Evolutionary conservation across 2,888 invertebrate species (phyloP), one percentile per base, ranked within the genome.

Genomic region (Cheilosia variabilis): DNA sequence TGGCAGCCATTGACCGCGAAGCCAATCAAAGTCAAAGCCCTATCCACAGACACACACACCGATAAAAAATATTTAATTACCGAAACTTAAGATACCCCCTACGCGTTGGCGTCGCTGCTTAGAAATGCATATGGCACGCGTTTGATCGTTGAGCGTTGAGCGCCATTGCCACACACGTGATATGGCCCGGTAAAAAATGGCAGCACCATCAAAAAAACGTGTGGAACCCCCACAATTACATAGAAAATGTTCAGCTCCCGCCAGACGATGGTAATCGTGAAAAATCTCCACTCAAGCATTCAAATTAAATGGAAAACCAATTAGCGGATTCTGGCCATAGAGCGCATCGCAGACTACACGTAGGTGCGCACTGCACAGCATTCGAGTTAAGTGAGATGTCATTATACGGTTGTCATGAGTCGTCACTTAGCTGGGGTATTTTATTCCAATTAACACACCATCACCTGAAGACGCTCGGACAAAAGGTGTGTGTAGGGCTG

Each of bases 101-200:
- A 10, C 45, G 37, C 57, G 66, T 76, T 53, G 57, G 27, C 57
- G 66, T 76, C 47, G 57, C 9, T 47, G 57, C 9, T 66, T 43
- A 66, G 72, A 83, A 86, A 77, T 86, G 76, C 86, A 86, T 86
- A 86, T 86, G 86, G 86, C 86, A 86, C 86, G 86, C 81, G 86
- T 76, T 86, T 77, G 58, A 50, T 76, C 72, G 15, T 13, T 10
- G 52, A 9, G 31, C 31, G 31, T 31, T 31, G 31, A 9, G 31
- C 31, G 31, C 31, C 31, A 24, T 62, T 75, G 71, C 81, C 86
- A 81, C 86, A 81, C 86, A 81, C 81, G 68, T 77, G 72, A 86
- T 81, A 80, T 72, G 19, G 81, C 9, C 10, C 31, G 43, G 19
- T 27, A 47, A 50, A 65, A 52, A 19, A 34, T 0, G n/a, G 41